Percentiles rank a stretch among this genome's conserved stretches.
Evolutionary conservation across 2,797 vertebrate species (phyloP).

Genomic region (Jordanella pulchra): DNA sequence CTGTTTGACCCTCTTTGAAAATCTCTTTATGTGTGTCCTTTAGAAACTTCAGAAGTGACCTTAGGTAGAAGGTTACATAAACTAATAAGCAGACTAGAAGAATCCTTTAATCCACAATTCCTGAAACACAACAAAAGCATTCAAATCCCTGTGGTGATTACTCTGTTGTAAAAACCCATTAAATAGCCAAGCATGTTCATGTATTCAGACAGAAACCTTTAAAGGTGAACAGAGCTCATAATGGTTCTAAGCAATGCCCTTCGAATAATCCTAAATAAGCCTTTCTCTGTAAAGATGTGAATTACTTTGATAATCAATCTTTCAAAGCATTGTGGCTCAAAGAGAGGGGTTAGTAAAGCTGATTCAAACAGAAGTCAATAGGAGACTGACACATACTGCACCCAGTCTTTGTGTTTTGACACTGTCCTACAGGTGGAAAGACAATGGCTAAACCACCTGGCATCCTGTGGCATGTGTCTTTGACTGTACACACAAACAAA

Average conservation of each 20-base stretch:
- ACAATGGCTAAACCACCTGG: slow-evolving; percentile 58
- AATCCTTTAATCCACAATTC: slow-evolving; percentile 39
- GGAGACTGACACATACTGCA: slow-evolving; percentile 45
- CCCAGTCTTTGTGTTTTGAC: slow-evolving; percentile 51
- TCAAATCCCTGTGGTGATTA: slow-evolving; percentile 14
- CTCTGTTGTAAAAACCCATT: slow-evolving; percentile 15
- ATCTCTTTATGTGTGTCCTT: background rate
- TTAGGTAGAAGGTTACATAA: slow-evolving; percentile 46
- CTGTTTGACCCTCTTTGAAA: slow-evolving; percentile 20
- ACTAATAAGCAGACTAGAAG: slow-evolving; percentile 19
- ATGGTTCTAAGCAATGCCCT: slow-evolving; percentile 37
- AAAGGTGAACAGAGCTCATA: slow-evolving; percentile 48
- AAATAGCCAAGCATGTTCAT: slow-evolving; percentile 17
- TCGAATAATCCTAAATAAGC: slow-evolving; percentile 23
- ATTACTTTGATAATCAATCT: slow-evolving; percentile 39
- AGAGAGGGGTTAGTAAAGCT: slow-evolving; percentile 54
- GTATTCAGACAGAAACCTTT: slow-evolving; percentile 31
- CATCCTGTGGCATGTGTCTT: slow-evolving; percentile 48
- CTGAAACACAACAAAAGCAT: slow-evolving; percentile 43
- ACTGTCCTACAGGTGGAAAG: slow-evolving; percentile 65
- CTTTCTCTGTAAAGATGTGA: slow-evolving; percentile 47
- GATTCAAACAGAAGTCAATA: slow-evolving; percentile 59
- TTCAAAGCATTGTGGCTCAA: slow-evolving; percentile 52
- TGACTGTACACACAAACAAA: slow-evolving; percentile 1
- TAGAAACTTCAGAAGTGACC: slow-evolving; percentile 36